These are phyloP conservation scores for Conus canariensis DNA, from an alignment of 2,888 invertebrate genomes.

Conservation along the genomic window DNA sequence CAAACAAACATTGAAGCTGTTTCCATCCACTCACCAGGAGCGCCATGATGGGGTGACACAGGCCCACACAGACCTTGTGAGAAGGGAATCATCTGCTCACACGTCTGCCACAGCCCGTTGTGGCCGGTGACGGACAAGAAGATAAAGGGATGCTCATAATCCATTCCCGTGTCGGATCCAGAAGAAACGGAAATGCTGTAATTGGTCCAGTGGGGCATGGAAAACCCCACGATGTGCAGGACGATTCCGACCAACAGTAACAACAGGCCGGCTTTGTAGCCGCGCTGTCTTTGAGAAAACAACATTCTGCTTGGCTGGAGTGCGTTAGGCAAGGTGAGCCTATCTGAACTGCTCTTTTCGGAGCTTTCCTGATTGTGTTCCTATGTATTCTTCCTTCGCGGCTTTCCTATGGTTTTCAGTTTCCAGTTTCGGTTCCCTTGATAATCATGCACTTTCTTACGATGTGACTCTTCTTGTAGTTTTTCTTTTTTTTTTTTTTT, in stretches of 20 bases:
- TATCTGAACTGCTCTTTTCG: too few relatives aligned
- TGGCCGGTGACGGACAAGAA: background rate
- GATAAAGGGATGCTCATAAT: background rate
- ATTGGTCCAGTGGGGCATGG: background rate
- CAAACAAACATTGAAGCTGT: too few relatives aligned
- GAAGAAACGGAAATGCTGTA: background rate
- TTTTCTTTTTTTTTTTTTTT: too few relatives aligned
- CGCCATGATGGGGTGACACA: background rate
- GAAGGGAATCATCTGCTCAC: background rate
- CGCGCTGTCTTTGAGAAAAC: background rate
- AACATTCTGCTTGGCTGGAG: background rate
- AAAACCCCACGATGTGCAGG: background rate
- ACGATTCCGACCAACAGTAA: background rate
- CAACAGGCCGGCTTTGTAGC: conserved; percentile 3
- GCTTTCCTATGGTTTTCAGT: too few relatives aligned
- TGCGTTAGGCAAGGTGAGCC: background rate
- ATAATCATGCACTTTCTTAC: too few relatives aligned
- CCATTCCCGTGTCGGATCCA: background rate
- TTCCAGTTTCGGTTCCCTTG: too few relatives aligned
- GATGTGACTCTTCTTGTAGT: too few relatives aligned
- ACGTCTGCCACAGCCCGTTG: conserved; percentile 19
- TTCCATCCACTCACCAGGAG: background rate
- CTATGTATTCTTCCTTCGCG: too few relatives aligned
- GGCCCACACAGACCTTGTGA: background rate
- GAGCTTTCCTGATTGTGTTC: too few relatives aligned